A percentile compares a stretch with the other conserved stretches of the same genome.
phyloP scores from a whole-genome alignment of 2,888 invertebrate species.

The Colletes collaris region DNA sequence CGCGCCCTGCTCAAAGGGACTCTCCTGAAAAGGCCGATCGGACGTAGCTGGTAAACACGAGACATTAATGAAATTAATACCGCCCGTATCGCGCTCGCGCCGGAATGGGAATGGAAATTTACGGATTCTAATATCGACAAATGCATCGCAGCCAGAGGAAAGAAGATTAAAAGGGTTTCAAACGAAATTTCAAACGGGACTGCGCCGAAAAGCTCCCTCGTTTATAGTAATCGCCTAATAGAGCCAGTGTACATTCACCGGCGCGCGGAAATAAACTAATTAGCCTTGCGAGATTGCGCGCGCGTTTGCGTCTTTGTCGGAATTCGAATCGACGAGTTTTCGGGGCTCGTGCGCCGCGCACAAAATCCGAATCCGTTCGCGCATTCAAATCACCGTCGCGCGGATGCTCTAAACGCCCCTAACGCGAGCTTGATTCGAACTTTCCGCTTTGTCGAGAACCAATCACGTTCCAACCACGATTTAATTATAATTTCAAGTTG shows the following conservation, averaged over 20 bases:
- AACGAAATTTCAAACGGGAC: too few relatives aligned
- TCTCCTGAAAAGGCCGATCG: conserved; percentile 15
- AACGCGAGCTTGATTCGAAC: too few relatives aligned
- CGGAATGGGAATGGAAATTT: conserved; percentile 24
- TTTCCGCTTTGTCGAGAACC: too few relatives aligned
- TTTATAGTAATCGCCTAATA: conserved; percentile 23
- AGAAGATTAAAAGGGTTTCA: conserved; percentile 23
- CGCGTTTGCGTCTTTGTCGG: background rate
- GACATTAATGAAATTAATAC: conserved; percentile 33
- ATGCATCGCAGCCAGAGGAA: conserved; percentile 1
- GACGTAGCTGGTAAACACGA: background rate
- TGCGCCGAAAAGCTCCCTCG: background rate
- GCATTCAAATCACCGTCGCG: too few relatives aligned
- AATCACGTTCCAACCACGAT: too few relatives aligned
- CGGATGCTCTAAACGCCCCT: too few relatives aligned
- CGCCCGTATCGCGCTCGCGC: background rate
- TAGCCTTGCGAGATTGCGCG: conserved; percentile 22
- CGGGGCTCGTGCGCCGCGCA: background rate
- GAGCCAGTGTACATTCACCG: background rate
- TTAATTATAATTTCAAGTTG: too few relatives aligned
- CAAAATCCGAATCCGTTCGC: too few relatives aligned
- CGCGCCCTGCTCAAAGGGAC: background rate
- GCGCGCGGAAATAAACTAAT: conserved; percentile 57
- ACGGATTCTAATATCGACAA: conserved; percentile 22
- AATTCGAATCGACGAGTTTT: conserved; percentile 24